Evolutionary conservation across 2,888 invertebrate species (phyloP).

Genomic region (Netelia melanura): DNA sequence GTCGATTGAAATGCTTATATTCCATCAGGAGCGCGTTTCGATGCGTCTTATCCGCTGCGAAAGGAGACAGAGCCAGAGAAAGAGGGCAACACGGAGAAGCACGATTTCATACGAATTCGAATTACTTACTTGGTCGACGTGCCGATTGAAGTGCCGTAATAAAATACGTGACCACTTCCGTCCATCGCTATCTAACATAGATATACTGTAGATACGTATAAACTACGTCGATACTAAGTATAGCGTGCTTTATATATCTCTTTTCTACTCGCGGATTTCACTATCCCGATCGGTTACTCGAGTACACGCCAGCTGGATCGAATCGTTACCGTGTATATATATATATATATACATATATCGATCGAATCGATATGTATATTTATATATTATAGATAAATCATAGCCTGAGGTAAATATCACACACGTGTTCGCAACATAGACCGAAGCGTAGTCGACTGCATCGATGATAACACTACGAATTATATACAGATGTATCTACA

Average conservation of each 20-base stretch:
- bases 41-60: constrained; percentile 13
- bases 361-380: constrained; percentile 26
- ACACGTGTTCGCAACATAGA: too few relatives aligned
- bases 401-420: not conserved
- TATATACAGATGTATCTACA: constrained; percentile 14
- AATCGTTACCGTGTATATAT: constrained; percentile 30
- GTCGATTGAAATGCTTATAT: constrained; percentile 49
- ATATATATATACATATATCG: not conserved
- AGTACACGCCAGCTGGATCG: constrained; percentile 18
- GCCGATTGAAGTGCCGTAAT: constrained; percentile 47
- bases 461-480: constrained; percentile 22
- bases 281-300: constrained; percentile 5
- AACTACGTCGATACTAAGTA: not conserved
- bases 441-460: not conserved
- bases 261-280: constrained; percentile 4
- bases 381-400: constrained; percentile 15
- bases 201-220: constrained; percentile 7
- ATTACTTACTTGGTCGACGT: constrained; percentile 49
- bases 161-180: constrained; percentile 60
- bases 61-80: constrained; percentile 30
- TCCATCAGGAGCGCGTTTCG: constrained; percentile 31
- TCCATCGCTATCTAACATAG: constrained; percentile 19
- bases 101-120: constrained; percentile 52
- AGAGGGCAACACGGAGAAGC: constrained; percentile 23
- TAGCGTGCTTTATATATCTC: not conserved